These are phyloP conservation scores for Pyrrhosoma nymphula DNA, from an alignment of 2,888 invertebrate genomes.

Conservation along the genomic window DNA sequence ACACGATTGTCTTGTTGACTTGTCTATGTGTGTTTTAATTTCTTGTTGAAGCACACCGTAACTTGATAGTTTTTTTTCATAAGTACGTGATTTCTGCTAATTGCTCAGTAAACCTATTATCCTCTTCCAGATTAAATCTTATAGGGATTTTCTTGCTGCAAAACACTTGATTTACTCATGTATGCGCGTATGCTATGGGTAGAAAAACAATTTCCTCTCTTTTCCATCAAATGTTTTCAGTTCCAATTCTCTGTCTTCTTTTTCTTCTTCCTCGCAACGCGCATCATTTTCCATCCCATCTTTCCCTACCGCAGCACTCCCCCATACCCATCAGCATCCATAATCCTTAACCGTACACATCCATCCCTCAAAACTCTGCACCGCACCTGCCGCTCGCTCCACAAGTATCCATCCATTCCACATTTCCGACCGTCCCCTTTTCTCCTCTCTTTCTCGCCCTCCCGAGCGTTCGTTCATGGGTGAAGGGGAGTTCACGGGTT, in stretches of 20 bases:
- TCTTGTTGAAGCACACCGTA: too few species aligned
- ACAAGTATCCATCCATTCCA: conserved; percentile 30
- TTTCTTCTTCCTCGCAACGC: too few species aligned
- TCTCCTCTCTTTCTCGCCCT: background rate
- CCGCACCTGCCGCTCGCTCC: conserved; percentile 45
- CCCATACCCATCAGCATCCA: background rate
- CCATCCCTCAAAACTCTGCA: background rate
- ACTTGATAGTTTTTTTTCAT: too few species aligned
- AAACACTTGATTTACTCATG: too few species aligned
- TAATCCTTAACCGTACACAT: background rate
- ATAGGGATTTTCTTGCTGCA: too few species aligned
- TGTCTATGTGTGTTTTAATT: too few species aligned
- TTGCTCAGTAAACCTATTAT: too few species aligned
- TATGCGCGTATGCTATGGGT: too few species aligned
- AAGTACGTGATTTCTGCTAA: too few species aligned
- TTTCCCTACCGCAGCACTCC: background rate
- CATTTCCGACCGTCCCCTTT: background rate
- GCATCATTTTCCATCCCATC: background rate
- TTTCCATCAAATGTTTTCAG: background rate
- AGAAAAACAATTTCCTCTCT: too few species aligned
- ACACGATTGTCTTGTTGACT: too few species aligned
- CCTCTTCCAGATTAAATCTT: too few species aligned
- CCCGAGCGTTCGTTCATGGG: background rate
- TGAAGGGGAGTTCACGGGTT: background rate
- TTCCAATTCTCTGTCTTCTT: background rate